phyloP scores from a whole-genome alignment of 2,888 invertebrate species.

The Endomychus coccineus region DNA sequence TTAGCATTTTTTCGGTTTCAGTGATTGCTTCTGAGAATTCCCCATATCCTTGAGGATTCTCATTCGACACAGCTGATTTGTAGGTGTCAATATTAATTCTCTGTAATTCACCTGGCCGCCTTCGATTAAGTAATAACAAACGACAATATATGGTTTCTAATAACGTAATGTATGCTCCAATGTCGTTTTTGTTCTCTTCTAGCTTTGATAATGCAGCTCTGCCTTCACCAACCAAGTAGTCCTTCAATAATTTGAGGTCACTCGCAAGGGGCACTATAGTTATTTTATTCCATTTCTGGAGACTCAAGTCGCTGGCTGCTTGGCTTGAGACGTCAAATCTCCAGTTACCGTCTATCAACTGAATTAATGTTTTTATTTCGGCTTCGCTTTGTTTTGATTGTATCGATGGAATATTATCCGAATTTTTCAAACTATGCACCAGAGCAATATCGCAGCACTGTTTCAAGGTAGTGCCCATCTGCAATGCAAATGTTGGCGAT shows the following conservation, averaged over 20 bases:
- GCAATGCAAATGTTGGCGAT: slow-evolving; percentile 9
- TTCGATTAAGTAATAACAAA: slow-evolving; percentile 23
- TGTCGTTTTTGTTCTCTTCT: slow-evolving; percentile 13
- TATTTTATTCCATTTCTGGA: slow-evolving; percentile 18
- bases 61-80: too few species aligned
- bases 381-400: neutral
- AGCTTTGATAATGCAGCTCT: slow-evolving; percentile 4
- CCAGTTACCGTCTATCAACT: slow-evolving; percentile 10
- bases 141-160: slow-evolving; percentile 21
- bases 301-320: slow-evolving; percentile 14
- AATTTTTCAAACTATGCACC: slow-evolving; percentile 5
- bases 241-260: slow-evolving; percentile 20
- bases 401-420: neutral
- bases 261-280: slow-evolving; percentile 22
- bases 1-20: slow-evolving; percentile 14
- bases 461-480: slow-evolving; percentile 14
- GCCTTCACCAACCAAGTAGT: slow-evolving; percentile 15
- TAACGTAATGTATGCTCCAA: slow-evolving; percentile 13
- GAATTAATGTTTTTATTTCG: slow-evolving; percentile 7
- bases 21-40: too few species aligned
- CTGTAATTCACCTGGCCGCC: slow-evolving; percentile 18
- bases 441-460: slow-evolving; percentile 13
- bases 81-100: slow-evolving; percentile 8
- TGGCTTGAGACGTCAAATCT: slow-evolving; percentile 9
- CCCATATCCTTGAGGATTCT: slow-evolving; percentile 6